A percentile compares a stretch with the other conserved stretches of the same genome.
Evolutionary conservation across 2,888 invertebrate species (phyloP).

Genomic region (Cerceris ruficornis): DNA sequence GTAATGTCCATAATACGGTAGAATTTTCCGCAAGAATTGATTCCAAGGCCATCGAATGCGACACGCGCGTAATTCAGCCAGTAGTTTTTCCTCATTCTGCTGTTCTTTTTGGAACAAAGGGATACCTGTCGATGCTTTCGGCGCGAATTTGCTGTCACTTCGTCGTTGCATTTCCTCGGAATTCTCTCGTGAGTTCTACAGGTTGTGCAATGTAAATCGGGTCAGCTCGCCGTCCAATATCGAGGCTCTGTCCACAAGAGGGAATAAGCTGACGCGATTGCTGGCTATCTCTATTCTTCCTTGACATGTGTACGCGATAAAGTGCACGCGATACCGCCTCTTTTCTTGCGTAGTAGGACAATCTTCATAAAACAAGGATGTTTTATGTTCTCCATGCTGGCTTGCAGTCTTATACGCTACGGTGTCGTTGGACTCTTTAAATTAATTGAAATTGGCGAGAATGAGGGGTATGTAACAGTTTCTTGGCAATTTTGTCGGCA

Average conservation of each 20-base stretch:
- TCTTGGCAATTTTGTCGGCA: no score
- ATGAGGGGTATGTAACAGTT: background rate
- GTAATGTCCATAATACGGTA: background rate
- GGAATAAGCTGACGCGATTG: slow-evolving; percentile 21
- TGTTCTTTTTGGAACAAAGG: background rate
- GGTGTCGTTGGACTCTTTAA: background rate
- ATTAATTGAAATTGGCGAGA: background rate
- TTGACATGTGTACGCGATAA: slow-evolving; percentile 47
- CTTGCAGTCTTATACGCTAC: background rate
- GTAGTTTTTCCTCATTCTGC: background rate
- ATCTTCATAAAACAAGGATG: slow-evolving; percentile 18
- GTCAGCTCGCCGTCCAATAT: slow-evolving; percentile 49
- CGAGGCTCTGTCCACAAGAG: slow-evolving; percentile 44
- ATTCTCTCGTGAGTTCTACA: slow-evolving; percentile 34
- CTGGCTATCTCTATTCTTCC: slow-evolving; percentile 52
- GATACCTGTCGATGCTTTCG: background rate
- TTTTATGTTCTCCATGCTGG: slow-evolving; percentile 6
- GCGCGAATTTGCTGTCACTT: background rate
- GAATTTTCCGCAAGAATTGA: background rate
- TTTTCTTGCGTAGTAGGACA: slow-evolving; percentile 21
- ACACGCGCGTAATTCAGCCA: background rate
- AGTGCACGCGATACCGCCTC: slow-evolving; percentile 44
- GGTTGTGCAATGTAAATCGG: slow-evolving; percentile 58
- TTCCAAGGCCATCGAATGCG: background rate
- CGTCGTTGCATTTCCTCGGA: background rate